Evolutionary conservation across 1,140 invertebrate species (phyloP), one percentile per base, ranked within the genome.

Genomic region (Eupristina koningsbergeri): DNA sequence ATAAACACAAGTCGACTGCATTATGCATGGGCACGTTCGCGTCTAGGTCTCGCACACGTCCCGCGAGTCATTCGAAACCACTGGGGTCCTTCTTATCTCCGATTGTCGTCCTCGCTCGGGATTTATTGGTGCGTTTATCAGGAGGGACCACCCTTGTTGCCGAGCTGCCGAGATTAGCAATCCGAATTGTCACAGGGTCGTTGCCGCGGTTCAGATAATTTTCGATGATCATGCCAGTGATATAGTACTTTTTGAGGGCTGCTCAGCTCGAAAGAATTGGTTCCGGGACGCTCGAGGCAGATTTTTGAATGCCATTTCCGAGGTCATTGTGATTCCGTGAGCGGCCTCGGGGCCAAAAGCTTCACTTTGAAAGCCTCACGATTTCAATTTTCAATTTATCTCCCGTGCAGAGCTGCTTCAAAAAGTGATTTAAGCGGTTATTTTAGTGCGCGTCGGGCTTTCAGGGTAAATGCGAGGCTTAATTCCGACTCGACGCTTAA

Each of bases 11-110:
- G 84, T n/a, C n/a, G n/a, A 31, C 79, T 83, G 85, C 86, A 89
- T 90, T 90, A 90, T 90, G 88, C 88, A 86, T 86, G 81, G 87
- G 64, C 89, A 88, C 89, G 89, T 88, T 67, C 85, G 5, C 50
- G 39, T 26, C 22, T 8, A 17, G 15, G 67, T 26, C 17, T 0
- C 85, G 88, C 87, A 86, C 86, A 89, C 86, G 83, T 81, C 83
- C 80, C n/a, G 36, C 85, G 86, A 87, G 88, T 89, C 87, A 87
- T 86, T 86, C 84, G 81, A 84, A 58, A 58, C 85, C 83, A 31
- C 1, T 31, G 29, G 63, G 15, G 84, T 78, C 22, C 5, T 53
- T 26, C 13, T 53, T 75, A 58, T 61, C 75, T 58, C 26, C 53
- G 53, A 9, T 9, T 39, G 34, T 26, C 31, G n/a, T 34, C 31